Evolutionary conservation across 2,797 vertebrate genomes (phyloP).

Genomic region (Sebastes jordani): DNA sequence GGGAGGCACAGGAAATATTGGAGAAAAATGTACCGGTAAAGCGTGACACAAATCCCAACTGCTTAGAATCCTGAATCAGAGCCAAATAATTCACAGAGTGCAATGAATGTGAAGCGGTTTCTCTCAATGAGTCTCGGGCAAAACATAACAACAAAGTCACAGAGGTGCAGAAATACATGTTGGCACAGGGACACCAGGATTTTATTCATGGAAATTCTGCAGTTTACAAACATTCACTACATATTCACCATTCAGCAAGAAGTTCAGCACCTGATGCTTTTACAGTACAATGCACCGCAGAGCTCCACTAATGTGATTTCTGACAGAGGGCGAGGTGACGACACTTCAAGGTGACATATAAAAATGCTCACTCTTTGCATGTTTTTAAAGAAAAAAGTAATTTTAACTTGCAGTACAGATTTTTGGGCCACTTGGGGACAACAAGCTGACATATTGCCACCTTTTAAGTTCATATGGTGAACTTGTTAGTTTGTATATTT

Average conservation of each 20-base stretch:
- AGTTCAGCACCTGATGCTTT: slow-evolving; percentile 20
- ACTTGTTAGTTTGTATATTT: neutral
- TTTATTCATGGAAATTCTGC: slow-evolving; percentile 25
- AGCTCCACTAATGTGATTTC: slow-evolving; percentile 1
- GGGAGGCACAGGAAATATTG: slow-evolving; percentile 1
- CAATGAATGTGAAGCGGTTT: slow-evolving; percentile 25
- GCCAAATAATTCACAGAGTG: slow-evolving; percentile 37
- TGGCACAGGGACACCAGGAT: neutral
- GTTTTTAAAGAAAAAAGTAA: neutral
- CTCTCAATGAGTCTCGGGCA: slow-evolving; percentile 12
- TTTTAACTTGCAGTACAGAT: neutral
- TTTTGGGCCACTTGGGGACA: neutral
- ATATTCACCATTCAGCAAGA: slow-evolving; percentile 16
- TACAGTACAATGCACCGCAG: neutral
- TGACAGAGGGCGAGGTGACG: neutral
- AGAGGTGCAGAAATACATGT: slow-evolving; percentile 10
- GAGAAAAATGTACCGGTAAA: slow-evolving; percentile 17
- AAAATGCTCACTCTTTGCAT: neutral
- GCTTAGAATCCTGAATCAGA: slow-evolving; percentile 25
- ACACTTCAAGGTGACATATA: neutral
- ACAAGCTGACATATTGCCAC: neutral
- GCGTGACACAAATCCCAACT: slow-evolving; percentile 32
- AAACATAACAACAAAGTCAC: slow-evolving; percentile 26
- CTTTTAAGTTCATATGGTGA: neutral
- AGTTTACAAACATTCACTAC: slow-evolving; percentile 2